phyloP scores from a whole-genome alignment of 1,140 invertebrate species.

The Centruroides sculpturatus region DNA sequence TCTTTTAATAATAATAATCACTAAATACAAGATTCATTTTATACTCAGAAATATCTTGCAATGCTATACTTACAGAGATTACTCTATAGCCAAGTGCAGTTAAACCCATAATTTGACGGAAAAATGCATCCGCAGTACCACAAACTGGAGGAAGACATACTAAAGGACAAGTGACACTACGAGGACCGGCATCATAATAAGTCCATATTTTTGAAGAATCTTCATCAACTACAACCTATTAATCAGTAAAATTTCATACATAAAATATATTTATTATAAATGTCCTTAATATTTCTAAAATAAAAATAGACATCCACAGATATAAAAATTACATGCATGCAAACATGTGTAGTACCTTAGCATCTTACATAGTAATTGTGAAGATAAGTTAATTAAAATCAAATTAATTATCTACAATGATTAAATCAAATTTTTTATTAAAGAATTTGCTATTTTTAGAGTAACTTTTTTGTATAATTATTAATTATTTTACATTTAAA shows the following conservation, averaged over 20 bases:
- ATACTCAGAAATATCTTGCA: too few species aligned
- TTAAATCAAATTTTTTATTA: too few species aligned
- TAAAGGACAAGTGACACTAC: slow-evolving; percentile 56
- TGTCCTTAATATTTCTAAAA: too few species aligned
- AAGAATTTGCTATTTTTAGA: too few species aligned
- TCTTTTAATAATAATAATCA: too few species aligned
- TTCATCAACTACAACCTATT: slow-evolving; percentile 57
- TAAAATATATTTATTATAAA: not conserved
- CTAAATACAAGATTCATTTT: too few species aligned
- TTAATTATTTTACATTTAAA: too few species aligned
- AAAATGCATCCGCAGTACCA: slow-evolving; percentile 78
- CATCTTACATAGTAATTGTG: too few species aligned
- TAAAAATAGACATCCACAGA: not conserved
- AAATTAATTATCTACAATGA: too few species aligned
- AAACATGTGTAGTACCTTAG: not conserved
- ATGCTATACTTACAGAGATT: slow-evolving; percentile 45
- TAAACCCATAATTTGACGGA: slow-evolving; percentile 61
- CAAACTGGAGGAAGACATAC: slow-evolving; percentile 76
- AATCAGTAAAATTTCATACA: not conserved
- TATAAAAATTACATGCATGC: not conserved
- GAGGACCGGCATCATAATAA: slow-evolving; percentile 74
- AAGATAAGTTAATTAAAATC: too few species aligned
- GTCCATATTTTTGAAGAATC: slow-evolving; percentile 69
- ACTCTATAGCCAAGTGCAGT: slow-evolving; percentile 64
- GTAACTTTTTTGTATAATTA: too few species aligned